Conservation (phyloP, 2,888 invertebrate species). For the Synergus japonicus region DNA sequence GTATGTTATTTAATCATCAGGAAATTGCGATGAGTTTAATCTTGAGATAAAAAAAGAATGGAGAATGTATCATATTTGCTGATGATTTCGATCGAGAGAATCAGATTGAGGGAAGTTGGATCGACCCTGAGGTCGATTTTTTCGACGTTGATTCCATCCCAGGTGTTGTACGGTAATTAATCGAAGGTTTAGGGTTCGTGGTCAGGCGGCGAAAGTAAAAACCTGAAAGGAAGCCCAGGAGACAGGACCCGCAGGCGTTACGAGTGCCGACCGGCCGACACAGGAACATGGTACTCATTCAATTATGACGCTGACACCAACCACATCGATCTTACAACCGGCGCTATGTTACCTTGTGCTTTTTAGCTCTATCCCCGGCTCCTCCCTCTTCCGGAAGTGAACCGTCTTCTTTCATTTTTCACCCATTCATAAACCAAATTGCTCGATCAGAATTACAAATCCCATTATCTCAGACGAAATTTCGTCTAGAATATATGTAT, state of each 20-base stretch:
- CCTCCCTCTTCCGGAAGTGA: constrained; percentile 9
- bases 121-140: neutral
- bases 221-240: constrained; percentile 56
- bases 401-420: neutral
- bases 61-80: neutral
- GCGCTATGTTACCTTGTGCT: constrained; percentile 2
- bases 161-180: constrained; percentile 52
- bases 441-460: neutral
- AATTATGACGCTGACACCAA: constrained; percentile 75
- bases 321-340: constrained; percentile 46
- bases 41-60: neutral
- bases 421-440: neutral
- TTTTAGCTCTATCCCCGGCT: neutral
- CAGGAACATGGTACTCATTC: constrained; percentile 71
- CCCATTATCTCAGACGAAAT: no score
- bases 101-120: constrained; percentile 9
- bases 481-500: no score
- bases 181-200: constrained; percentile 47
- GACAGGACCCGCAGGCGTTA: constrained; percentile 52
- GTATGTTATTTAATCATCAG: constrained; percentile 1
- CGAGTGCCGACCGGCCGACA: constrained; percentile 61
- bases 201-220: constrained; percentile 57
- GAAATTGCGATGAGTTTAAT: neutral
- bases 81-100: constrained; percentile 1
- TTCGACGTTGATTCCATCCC: constrained; percentile 19